phyloP scores from a whole-genome alignment of 2,113 vertebrate genomes.

The Myrmophylax atrothorax region DNA sequence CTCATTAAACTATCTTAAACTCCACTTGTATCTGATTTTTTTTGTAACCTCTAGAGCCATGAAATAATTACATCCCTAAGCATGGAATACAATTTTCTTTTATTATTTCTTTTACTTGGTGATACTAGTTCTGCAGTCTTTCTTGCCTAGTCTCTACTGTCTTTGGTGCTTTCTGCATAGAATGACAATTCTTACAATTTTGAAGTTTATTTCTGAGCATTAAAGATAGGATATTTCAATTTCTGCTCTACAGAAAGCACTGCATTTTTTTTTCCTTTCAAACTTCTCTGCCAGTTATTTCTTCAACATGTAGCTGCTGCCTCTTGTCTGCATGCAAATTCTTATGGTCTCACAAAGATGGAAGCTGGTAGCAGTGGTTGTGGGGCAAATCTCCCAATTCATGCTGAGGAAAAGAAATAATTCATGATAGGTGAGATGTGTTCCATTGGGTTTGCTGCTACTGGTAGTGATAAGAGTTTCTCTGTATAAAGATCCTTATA shows the following conservation, averaged over 20 bases:
- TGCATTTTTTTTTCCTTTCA: background rate
- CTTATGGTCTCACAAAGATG: background rate
- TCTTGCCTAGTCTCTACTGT: background rate
- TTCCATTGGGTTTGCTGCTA: background rate
- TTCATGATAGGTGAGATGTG: background rate
- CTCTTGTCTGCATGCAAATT: conserved; percentile 10
- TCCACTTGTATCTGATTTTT: background rate
- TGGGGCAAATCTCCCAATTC: background rate
- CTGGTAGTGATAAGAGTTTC: background rate
- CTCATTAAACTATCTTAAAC: background rate
- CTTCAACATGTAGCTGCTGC: conserved; percentile 2
- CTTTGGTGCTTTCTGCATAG: background rate
- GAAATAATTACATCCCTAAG: background rate
- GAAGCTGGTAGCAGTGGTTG: background rate
- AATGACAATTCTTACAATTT: background rate
- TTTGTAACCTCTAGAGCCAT: background rate
- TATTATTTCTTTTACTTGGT: background rate
- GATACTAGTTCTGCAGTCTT: background rate
- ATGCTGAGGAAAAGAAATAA: conserved; percentile 20
- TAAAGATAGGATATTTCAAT: background rate
- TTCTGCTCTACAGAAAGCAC: background rate
- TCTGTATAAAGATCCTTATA: background rate
- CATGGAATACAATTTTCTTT: background rate
- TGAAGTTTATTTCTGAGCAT: background rate
- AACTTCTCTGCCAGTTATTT: conserved; percentile 10